Evolutionary conservation across 2,797 vertebrate species (phyloP), one percentile per base, ranked within the genome.

Genomic region (Gallinago nigripennis): DNA sequence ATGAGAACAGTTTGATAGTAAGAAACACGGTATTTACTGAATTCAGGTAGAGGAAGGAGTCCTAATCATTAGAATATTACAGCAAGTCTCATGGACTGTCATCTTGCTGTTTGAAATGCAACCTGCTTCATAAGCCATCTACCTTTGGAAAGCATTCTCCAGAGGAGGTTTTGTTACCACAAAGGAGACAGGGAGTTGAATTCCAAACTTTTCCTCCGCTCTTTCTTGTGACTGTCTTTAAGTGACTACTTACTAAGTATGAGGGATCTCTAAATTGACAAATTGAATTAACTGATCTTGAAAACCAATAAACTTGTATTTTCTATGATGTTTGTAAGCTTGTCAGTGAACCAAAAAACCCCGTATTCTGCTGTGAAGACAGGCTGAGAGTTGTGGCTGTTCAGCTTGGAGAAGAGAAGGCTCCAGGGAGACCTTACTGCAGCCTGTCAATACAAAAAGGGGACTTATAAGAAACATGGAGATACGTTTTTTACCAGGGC

Each of bases 401-500:
- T 77, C 46, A 61, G 6, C 28, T 23, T 77, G 45, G 16, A 53
- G 23, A 60, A 53, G 23, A 71, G 28, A 39, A 63, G 30, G 7
- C 9, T 41, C 2, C 0, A 0, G 20, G 3, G 13, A 25, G 5
- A 70, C 4, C 30, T 86, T 41, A 30, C 8, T 33, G 24, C 4
- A 4, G 50, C 13, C 6, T 71, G 20, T 41, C 4, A 6, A 2
- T 31, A 60, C 31, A 51, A 58, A 68, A 68, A 85, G 61, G 5
- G 4, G 11, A 17, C 41, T 48, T 71, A 17, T 6, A 71, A 35
- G 65, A 63, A 70, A 70, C 39, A 16, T 1, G 5, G 11, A 25
- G 13, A 39, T 27, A 39, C 9, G n/a, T 4, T 33, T 78, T 46
- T 71, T 79, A 51, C 4, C 12, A 45, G 23, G 43, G 4, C 5